Conservation (phyloP, 1,140 invertebrate genomes). For the Drosophila biarmipes region DNA sequence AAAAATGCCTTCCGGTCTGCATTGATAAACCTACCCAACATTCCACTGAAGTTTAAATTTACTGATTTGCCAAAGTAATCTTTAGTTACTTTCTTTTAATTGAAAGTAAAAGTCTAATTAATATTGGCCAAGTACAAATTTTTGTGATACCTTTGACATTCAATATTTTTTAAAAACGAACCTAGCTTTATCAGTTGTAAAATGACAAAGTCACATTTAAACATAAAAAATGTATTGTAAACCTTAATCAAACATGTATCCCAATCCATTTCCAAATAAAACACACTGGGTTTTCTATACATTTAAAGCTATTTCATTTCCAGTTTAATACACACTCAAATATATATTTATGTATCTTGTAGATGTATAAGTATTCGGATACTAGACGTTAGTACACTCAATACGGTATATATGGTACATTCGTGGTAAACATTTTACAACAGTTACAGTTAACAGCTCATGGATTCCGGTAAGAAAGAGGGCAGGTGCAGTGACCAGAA, state of each 20-base stretch:
- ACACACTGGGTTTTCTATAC: conserved; percentile 50
- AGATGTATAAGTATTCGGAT: conserved; percentile 49
- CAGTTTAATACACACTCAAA: conserved; percentile 63
- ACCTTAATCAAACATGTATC: background rate
- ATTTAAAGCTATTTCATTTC: conserved; percentile 77
- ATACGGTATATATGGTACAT: conserved; percentile 56
- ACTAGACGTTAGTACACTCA: conserved; percentile 62
- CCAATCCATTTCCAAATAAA: background rate
- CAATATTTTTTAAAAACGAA: too few species aligned
- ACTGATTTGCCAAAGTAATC: conserved; percentile 52
- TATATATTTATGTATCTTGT: conserved; percentile 56
- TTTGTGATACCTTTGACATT: background rate
- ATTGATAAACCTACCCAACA: conserved; percentile 65
- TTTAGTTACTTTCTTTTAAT: background rate
- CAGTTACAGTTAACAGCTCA: conserved; percentile 67
- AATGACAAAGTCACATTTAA: background rate
- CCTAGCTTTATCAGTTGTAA: background rate
- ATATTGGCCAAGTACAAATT: background rate
- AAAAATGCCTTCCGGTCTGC: conserved; percentile 65
- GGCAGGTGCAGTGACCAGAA: conserved; percentile 26
- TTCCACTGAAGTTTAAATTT: conserved; percentile 78
- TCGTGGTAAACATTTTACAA: conserved; percentile 71
- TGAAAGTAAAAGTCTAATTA: background rate
- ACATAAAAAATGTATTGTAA: background rate
- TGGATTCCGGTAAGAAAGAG: conserved; percentile 30